phyloP scores from a whole-genome alignment of 2,888 invertebrate species.

The Psylliodes chrysocephalus region DNA sequence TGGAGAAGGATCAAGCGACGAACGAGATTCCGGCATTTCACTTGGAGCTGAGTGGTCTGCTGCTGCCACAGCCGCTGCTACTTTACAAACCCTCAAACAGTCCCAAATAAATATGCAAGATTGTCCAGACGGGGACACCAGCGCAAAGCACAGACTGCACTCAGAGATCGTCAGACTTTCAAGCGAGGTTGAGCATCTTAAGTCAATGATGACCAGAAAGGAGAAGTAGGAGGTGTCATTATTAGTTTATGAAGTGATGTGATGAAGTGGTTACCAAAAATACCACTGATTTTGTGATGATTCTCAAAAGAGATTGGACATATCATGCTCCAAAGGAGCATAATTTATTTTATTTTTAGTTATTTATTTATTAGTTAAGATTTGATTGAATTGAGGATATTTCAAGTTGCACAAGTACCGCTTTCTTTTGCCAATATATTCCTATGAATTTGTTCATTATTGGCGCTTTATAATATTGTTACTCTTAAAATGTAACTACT shows the following conservation, averaged over 20 bases:
- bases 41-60: slow-evolving; percentile 76
- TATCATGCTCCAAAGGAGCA: slow-evolving; percentile 57
- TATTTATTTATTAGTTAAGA: slow-evolving; percentile 58
- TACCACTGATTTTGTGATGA: slow-evolving; percentile 51
- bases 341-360: slow-evolving; percentile 57
- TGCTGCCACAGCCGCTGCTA: slow-evolving; percentile 58
- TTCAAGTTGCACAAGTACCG: slow-evolving; percentile 53
- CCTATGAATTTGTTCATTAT: slow-evolving; percentile 51
- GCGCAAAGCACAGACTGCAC: slow-evolving; percentile 81
- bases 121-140: slow-evolving; percentile 62
- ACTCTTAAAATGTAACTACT: background rate
- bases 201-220: slow-evolving; percentile 80
- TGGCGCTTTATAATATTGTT: slow-evolving; percentile 44
- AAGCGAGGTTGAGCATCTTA: slow-evolving; percentile 90
- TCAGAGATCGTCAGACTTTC: slow-evolving; percentile 88
- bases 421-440: slow-evolving; percentile 56
- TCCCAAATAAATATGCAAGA: slow-evolving; percentile 59
- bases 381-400: slow-evolving; percentile 43
- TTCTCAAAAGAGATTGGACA: slow-evolving; percentile 57
- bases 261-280: slow-evolving; percentile 44
- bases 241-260: slow-evolving; percentile 43
- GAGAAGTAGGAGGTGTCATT: slow-evolving; percentile 50
- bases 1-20: slow-evolving; percentile 90
- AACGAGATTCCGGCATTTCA: slow-evolving; percentile 90
- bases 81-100: slow-evolving; percentile 60